Evolutionary conservation across 2,888 invertebrate genomes (phyloP).

Genomic region (Lamellibrachia satsuma): DNA sequence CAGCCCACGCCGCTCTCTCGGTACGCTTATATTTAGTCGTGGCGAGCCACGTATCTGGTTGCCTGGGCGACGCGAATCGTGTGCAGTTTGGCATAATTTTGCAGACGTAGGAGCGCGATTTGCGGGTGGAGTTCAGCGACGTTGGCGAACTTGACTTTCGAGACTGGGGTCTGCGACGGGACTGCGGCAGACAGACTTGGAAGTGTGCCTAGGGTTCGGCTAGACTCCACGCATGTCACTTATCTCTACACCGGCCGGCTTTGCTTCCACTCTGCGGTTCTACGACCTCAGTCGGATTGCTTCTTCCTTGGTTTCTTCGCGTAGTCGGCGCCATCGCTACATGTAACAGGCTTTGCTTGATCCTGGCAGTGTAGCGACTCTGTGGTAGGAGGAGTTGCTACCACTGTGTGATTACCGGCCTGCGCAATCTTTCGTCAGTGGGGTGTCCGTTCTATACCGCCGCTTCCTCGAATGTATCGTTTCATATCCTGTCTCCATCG

Average conservation of each 20-base stretch:
- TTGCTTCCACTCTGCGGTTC: background rate
- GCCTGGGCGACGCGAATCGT: background rate
- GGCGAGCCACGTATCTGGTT: background rate
- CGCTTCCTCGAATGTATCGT: background rate
- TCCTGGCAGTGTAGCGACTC: background rate
- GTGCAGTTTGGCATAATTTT: background rate
- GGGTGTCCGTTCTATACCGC: background rate
- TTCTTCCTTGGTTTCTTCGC: background rate
- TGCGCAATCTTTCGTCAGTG: background rate
- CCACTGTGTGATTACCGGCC: background rate
- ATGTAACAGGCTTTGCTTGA: background rate
- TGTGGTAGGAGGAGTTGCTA: background rate
- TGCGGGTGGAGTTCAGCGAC: background rate
- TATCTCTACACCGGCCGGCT: background rate
- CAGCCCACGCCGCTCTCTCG: background rate
- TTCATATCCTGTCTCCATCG: background rate
- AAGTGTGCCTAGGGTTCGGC: conserved; percentile 17
- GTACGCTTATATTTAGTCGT: background rate
- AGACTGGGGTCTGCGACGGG: background rate
- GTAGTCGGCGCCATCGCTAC: background rate
- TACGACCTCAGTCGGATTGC: background rate
- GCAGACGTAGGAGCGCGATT: background rate
- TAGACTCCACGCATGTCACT: background rate
- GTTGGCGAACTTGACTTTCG: background rate
- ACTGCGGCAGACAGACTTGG: background rate